A percentile compares a stretch with the other conserved stretches of the same genome.
Evolutionary conservation across 2,888 invertebrate genomes (phyloP).

Genomic region (Coecobrya sp.): DNA sequence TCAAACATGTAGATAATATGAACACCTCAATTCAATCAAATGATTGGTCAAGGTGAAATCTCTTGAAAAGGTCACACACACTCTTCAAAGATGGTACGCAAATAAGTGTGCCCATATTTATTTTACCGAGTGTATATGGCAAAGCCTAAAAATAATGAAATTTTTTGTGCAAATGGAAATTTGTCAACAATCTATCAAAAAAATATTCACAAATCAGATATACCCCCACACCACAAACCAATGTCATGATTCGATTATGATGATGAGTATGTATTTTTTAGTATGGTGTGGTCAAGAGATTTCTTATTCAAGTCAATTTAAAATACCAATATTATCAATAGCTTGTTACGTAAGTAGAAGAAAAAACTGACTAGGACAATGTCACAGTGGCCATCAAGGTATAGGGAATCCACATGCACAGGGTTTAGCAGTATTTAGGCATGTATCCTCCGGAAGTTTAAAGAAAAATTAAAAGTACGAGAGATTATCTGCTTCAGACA

Average conservation of each 20-base stretch:
- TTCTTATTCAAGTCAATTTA: not conserved
- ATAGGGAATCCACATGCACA: not conserved
- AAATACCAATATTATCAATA: not conserved
- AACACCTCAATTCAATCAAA: conserved; percentile 75
- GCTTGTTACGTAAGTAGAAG: not conserved
- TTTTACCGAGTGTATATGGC: not conserved
- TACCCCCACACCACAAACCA: conserved; percentile 32
- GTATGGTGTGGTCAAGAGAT: not conserved
- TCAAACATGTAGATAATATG: too few relatives aligned
- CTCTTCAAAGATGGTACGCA: conserved; percentile 53
- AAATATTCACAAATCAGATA: conserved; percentile 68
- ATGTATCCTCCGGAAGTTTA: conserved; percentile 65
- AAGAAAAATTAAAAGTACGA: not conserved
- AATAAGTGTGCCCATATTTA: conserved; percentile 33
- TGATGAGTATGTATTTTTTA: not conserved
- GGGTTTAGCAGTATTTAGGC: not conserved
- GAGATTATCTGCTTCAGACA: too few relatives aligned
- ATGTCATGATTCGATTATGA: conserved; percentile 26
- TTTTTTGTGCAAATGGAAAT: conserved; percentile 58
- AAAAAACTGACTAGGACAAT: conserved; percentile 17
- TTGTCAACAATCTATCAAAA: conserved; percentile 78
- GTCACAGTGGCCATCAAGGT: not conserved
- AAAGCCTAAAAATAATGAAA: conserved; percentile 57
- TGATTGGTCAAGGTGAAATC: conserved; percentile 78
- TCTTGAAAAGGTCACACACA: conserved; percentile 76